A percentile compares a stretch with the other conserved stretches of the same genome.
These are phyloP conservation scores for Drosophila paranaensis DNA, from an alignment of 2,888 invertebrate species.

Conservation along the genomic window DNA sequence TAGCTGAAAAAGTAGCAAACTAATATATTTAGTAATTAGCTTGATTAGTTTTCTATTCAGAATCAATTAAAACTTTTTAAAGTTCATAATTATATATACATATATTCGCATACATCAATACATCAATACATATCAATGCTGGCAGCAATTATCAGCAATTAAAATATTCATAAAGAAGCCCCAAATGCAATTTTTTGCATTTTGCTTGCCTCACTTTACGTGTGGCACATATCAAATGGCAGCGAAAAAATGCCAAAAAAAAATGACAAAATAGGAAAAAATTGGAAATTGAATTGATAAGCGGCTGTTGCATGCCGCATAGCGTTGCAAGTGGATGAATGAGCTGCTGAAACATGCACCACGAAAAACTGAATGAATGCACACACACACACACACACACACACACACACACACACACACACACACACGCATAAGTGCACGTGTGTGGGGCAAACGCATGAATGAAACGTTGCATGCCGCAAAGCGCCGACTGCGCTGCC, in stretches of 20 bases:
- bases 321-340: constrained; percentile 61
- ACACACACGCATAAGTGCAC: constrained; percentile 34
- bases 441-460: constrained; percentile 56
- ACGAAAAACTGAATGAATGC: constrained; percentile 69
- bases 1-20: neutral
- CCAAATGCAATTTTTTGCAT: neutral
- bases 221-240: constrained; percentile 21
- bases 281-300: constrained; percentile 48
- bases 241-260: constrained; percentile 1
- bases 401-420: constrained; percentile 36
- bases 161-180: neutral
- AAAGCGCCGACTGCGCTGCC: constrained; percentile 38
- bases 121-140: neutral
- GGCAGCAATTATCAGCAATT: neutral
- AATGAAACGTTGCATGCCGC: constrained; percentile 74
- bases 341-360: constrained; percentile 64
- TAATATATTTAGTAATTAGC: neutral
- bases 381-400: constrained; percentile 42
- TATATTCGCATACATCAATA: neutral
- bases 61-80: neutral
- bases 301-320: constrained; percentile 49
- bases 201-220: constrained; percentile 12
- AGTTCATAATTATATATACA: neutral
- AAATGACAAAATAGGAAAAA: constrained; percentile 1
- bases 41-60: neutral